Conservation (phyloP, 2,113 vertebrate genomes). For the Pontoporia blainvillei region DNA sequence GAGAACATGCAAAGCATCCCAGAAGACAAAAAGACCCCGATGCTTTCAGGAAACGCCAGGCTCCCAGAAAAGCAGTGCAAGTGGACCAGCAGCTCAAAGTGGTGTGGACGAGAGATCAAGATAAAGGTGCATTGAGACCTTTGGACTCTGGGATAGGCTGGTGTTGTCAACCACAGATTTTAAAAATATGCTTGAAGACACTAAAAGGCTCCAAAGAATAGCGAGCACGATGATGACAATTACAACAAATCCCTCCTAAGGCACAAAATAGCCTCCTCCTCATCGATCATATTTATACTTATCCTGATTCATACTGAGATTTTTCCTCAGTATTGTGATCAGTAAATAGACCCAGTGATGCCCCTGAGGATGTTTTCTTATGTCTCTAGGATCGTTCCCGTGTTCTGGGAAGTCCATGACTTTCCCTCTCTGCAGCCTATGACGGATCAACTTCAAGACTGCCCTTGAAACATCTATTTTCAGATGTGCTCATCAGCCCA, state of each 20-base stretch:
- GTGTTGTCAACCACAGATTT: background rate
- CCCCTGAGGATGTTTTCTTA: too few species aligned
- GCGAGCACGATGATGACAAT: background rate
- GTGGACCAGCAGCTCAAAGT: rapidly evolving
- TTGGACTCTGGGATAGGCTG: background rate
- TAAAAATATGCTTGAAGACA: background rate
- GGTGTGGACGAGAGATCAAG: background rate
- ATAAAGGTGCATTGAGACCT: rapidly evolving
- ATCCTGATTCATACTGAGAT: rapidly evolving
- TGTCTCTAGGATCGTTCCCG: background rate
- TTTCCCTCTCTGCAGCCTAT: rapidly evolving
- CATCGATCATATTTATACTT: rapidly evolving
- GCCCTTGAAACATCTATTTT: rapidly evolving
- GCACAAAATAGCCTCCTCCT: rapidly evolving
- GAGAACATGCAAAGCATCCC: rapidly evolving
- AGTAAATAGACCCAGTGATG: background rate
- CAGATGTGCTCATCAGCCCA: background rate
- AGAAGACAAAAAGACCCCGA: rapidly evolving
- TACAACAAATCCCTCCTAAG: background rate
- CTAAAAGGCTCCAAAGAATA: background rate
- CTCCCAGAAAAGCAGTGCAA: background rate
- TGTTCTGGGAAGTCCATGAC: background rate
- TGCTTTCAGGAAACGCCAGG: background rate
- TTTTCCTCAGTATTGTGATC: background rate
- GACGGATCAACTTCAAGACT: background rate